These are phyloP conservation scores for Cavia porcellus DNA, from an alignment of 2,113 vertebrate species.

Conservation along the genomic window DNA sequence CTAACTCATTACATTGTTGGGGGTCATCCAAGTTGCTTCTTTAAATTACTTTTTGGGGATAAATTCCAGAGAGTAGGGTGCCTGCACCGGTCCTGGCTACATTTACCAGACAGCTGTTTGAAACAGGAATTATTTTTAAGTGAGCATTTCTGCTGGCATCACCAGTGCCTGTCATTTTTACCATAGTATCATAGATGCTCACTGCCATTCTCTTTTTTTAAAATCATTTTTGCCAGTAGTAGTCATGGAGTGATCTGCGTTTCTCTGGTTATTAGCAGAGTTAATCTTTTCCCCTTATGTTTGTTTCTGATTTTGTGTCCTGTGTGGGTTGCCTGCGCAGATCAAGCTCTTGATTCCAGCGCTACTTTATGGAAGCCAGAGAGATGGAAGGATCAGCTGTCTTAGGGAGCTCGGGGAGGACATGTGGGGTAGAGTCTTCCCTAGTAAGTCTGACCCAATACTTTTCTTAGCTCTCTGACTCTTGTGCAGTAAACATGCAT, in stretches of 20 bases:
- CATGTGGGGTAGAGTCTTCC: not conserved
- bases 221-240: not conserved
- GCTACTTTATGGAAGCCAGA: not conserved
- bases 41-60: not conserved
- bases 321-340: not conserved
- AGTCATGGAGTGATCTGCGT: not conserved
- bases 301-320: conserved; percentile 24
- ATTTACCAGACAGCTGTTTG: not conserved
- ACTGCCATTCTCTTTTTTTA: not conserved
- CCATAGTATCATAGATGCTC: not conserved
- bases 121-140: not conserved
- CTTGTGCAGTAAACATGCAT: not conserved
- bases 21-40: not conserved
- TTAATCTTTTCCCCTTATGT: not conserved
- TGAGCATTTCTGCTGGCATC: not conserved
- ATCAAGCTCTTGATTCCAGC: not conserved
- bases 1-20: not conserved
- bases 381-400: not conserved
- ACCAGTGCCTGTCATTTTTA: not conserved
- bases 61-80: not conserved
- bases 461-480: not conserved
- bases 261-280: conserved; percentile 42
- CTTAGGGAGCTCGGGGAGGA: not conserved
- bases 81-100: fast-evolving
- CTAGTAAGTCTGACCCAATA: not conserved